These are phyloP conservation scores for Echinops telfairi DNA, from an alignment of 2,113 vertebrate species.

Conservation along the genomic window DNA sequence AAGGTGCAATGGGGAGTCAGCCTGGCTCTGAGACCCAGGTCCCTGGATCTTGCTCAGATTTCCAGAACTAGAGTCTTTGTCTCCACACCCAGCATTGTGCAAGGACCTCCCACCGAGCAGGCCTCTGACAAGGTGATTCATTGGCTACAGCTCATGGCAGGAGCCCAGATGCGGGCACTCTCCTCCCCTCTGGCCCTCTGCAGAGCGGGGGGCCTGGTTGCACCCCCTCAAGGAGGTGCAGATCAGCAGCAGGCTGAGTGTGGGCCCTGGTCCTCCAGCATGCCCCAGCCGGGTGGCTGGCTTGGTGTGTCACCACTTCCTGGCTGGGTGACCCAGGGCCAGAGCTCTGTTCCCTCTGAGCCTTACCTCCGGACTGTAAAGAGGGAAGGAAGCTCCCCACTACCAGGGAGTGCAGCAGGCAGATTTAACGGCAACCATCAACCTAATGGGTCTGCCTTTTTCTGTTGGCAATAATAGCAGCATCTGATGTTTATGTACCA, in stretches of 20 bases:
- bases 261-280: background rate
- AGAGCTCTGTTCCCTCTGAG: background rate
- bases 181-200: background rate
- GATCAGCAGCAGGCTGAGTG: background rate
- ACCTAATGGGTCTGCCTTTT: background rate
- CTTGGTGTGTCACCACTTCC: background rate
- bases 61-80: background rate
- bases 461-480: background rate
- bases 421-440: background rate
- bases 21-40: background rate
- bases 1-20: background rate
- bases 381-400: background rate
- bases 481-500: background rate
- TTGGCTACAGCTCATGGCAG: background rate
- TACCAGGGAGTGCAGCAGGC: background rate
- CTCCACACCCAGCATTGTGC: background rate
- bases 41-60: background rate
- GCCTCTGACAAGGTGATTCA: slow-evolving; percentile 10
- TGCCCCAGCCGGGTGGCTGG: background rate
- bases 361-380: background rate
- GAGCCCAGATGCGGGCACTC: background rate
- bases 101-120: background rate
- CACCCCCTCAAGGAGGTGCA: background rate
- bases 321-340: background rate
- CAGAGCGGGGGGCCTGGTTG: slow-evolving; percentile 64